phyloP scores from a whole-genome alignment of 1,140 invertebrate species.

The Drosophila ogumai region DNA sequence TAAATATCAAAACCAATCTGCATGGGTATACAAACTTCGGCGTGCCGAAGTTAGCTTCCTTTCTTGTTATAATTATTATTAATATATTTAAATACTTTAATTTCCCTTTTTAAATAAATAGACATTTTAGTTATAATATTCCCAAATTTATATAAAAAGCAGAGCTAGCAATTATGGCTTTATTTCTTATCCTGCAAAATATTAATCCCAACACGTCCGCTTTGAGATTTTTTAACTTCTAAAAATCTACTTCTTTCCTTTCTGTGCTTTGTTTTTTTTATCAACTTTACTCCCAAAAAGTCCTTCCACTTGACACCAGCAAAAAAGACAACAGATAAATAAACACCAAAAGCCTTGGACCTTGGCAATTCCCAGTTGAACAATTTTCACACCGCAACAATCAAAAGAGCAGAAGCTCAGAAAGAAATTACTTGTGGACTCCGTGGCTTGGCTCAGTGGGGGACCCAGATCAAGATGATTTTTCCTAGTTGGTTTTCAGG shows the following conservation, averaged over 20 bases:
- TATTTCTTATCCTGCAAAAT: not conserved
- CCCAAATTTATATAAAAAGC: not conserved
- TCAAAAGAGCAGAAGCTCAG: conserved; percentile 11
- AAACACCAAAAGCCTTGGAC: not conserved
- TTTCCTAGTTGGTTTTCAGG: conserved; percentile 1
- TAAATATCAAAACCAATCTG: too few relatives aligned
- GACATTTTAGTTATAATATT: not conserved
- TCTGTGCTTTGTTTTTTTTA: not conserved
- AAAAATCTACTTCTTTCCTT: too few relatives aligned
- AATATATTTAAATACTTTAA: too few relatives aligned
- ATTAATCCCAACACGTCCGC: not conserved
- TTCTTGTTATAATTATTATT: too few relatives aligned
- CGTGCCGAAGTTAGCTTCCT: too few relatives aligned
- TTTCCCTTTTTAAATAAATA: too few relatives aligned
- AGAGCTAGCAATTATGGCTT: not conserved
- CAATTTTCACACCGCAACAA: conserved; percentile 13
- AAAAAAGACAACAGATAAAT: conserved; percentile 7
- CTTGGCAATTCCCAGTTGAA: conserved; percentile 4
- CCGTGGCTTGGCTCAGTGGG: not conserved
- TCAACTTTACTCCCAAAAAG: not conserved
- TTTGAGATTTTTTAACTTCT: not conserved
- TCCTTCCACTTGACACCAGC: not conserved
- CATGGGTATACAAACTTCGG: too few relatives aligned
- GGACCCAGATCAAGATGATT: conserved; percentile 5
- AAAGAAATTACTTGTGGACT: conserved; percentile 17